phyloP scores from a whole-genome alignment of 2,797 vertebrate genomes.

The Karalla daura region DNA sequence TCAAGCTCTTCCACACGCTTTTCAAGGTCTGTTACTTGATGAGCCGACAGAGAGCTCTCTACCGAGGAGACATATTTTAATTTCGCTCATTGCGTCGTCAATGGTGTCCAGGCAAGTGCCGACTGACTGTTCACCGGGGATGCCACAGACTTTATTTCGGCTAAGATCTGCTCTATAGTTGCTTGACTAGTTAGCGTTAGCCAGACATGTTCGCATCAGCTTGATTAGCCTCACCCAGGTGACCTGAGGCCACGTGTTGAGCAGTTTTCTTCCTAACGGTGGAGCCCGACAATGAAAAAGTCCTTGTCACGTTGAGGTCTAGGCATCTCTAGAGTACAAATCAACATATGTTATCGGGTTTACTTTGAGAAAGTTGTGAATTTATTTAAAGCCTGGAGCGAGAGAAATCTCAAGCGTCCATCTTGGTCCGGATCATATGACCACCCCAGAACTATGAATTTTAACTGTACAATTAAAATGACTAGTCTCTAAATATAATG shows the following conservation, averaged over 20 bases:
- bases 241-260: not conserved
- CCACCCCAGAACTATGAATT: too few species aligned
- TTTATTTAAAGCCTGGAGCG: not conserved
- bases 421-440: not conserved
- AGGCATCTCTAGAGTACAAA: not conserved
- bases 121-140: not conserved
- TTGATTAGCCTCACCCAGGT: not conserved
- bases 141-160: conserved; percentile 4
- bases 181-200: not conserved
- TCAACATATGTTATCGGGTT: not conserved
- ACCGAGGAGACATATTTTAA: not conserved
- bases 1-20: not conserved
- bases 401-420: conserved; percentile 1
- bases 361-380: not conserved
- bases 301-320: not conserved
- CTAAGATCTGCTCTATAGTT: not conserved
- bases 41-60: not conserved
- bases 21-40: not conserved
- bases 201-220: not conserved
- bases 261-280: not conserved
- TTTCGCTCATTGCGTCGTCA: not conserved
- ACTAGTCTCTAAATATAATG: too few species aligned
- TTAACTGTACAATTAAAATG: too few species aligned
- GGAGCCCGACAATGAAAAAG: not conserved
- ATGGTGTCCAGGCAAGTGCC: not conserved